A percentile compares a stretch with the other conserved stretches of the same genome.
Conservation (phyloP, 2,888 invertebrate species). For the Drosophila yooni region DNA sequence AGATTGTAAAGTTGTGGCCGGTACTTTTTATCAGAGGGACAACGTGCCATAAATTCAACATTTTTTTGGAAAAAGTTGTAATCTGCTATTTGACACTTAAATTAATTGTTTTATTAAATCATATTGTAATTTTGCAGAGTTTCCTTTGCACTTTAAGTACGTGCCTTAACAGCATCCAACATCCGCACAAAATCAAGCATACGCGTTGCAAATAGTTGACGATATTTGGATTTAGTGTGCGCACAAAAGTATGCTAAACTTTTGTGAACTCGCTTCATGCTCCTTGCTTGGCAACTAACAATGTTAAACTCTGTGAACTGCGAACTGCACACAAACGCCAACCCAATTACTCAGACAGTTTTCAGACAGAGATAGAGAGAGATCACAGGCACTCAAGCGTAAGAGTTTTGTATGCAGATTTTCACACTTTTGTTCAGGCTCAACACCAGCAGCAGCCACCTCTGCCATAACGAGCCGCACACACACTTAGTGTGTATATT, state of each 20-base stretch:
- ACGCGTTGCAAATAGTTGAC: neutral
- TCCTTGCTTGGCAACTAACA: constrained; percentile 43
- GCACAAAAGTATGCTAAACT: neutral
- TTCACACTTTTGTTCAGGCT: constrained; percentile 33
- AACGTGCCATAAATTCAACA: too few relatives aligned
- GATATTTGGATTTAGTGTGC: neutral
- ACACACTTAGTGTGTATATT: constrained; percentile 20
- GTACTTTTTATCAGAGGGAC: too few relatives aligned
- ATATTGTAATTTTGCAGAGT: neutral
- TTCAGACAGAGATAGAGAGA: constrained; percentile 3
- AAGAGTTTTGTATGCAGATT: constrained; percentile 69
- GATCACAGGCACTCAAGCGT: constrained; percentile 62
- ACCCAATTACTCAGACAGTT: constrained; percentile 21
- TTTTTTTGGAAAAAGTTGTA: neutral
- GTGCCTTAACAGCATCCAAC: neutral
- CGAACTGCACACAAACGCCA: constrained; percentile 35
- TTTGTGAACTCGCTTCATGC: neutral
- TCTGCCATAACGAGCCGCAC: constrained; percentile 33
- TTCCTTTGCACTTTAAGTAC: neutral
- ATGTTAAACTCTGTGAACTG: constrained; percentile 32
- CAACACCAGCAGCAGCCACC: constrained; percentile 4
- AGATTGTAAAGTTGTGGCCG: too few relatives aligned
- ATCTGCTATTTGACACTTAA: neutral
- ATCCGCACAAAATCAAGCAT: neutral
- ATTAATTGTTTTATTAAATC: neutral